Evolutionary conservation across 2,113 vertebrate genomes (phyloP).

Genomic region (Sinocyclocheilus anshuiensis): DNA sequence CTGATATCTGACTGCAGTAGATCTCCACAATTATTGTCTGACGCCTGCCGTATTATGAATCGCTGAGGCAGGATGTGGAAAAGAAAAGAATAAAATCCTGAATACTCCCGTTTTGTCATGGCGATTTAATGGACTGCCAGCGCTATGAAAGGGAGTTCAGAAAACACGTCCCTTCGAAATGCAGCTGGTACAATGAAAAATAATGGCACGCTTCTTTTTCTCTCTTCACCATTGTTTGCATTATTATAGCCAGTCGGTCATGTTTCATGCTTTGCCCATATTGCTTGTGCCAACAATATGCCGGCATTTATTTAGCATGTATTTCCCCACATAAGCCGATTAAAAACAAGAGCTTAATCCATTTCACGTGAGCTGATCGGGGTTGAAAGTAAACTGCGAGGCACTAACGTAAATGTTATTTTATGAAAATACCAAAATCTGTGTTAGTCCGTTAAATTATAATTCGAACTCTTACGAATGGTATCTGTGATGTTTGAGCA

Average conservation of each 20-base stretch:
- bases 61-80: background rate
- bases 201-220: background rate
- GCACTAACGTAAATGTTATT: no score
- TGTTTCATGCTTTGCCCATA: constrained; percentile 36
- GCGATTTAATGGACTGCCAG: background rate
- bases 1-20: constrained; percentile 35
- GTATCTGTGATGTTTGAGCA: background rate
- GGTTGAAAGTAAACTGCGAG: background rate
- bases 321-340: constrained; percentile 21
- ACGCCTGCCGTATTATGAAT: background rate
- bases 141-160: background rate
- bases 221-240: background rate
- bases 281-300: constrained; percentile 22
- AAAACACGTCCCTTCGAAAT: background rate
- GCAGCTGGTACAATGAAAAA: constrained; percentile 8
- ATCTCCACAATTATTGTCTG: constrained; percentile 1
- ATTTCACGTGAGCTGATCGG: background rate
- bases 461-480: background rate
- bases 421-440: background rate
- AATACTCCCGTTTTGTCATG: constrained; percentile 1
- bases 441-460: background rate
- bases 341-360: background rate
- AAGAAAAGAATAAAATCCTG: constrained; percentile 10
- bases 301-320: constrained; percentile 9
- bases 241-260: constrained; percentile 8